Percentiles rank a stretch among this genome's conserved stretches.
Evolutionary conservation across 2,888 invertebrate genomes (phyloP).

Genomic region (Drosophila mayaguana): DNA sequence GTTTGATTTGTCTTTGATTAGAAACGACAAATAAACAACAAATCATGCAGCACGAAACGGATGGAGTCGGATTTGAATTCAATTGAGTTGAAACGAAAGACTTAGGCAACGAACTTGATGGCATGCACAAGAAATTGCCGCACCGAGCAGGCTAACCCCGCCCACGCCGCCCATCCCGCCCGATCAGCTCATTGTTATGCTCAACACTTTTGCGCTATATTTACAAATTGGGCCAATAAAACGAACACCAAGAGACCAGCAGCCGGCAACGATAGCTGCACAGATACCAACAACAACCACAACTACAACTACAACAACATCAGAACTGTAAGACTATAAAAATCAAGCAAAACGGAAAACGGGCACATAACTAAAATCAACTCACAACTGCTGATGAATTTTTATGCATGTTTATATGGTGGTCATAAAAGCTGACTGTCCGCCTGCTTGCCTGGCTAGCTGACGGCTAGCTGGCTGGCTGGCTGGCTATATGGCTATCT

Average conservation of each 20-base stretch:
- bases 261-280: conserved; percentile 25
- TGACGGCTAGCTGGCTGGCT: not conserved
- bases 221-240: conserved; percentile 80
- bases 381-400: conserved; percentile 73
- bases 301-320: conserved; percentile 20
- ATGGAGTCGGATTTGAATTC: conserved; percentile 30
- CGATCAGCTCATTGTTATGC: conserved; percentile 72
- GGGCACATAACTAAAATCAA: conserved; percentile 62
- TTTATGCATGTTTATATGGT: conserved; percentile 79
- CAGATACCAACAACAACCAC: conserved; percentile 4
- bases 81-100: conserved; percentile 47
- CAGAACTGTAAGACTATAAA: conserved; percentile 69
- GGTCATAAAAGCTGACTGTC: conserved; percentile 62
- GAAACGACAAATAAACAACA: conserved; percentile 78
- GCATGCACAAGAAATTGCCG: conserved; percentile 46
- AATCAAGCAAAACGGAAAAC: conserved; percentile 64
- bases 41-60: conserved; percentile 76
- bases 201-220: conserved; percentile 76
- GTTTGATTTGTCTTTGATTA: conserved; percentile 75
- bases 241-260: conserved; percentile 66
- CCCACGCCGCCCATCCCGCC: not conserved
- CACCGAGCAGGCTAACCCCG: not conserved
- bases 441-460: conserved; percentile 3
- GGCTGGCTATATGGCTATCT: not conserved
- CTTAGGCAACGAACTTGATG: conserved; percentile 68